Evolutionary conservation across 1,140 invertebrate species (phyloP), one percentile per base, ranked within the genome.

Genomic region (Melipona quadrifasciata): DNA sequence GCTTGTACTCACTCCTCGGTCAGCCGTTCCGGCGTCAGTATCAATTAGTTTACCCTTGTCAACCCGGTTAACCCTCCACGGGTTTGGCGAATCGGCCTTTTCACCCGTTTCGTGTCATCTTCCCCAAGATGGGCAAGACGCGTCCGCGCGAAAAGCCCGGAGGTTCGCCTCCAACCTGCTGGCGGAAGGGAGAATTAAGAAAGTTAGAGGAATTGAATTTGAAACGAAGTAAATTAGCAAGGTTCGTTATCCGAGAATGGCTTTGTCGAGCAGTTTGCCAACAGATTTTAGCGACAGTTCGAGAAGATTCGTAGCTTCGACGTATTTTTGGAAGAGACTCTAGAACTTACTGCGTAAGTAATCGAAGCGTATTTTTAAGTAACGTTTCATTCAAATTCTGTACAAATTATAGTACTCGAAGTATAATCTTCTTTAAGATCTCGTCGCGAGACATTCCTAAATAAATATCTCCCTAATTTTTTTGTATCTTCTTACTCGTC

Each of bases 31-130:
- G 24, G 24, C 55, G 64, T 81, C 82, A 67, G 73, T 85, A 80
- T 81, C 87, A 84, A 78, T 88, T 87, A 85, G 74, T 80, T 70
- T 68, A 84, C 82, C 86, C 78, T 85, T 84, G 58, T 88, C 87
- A 78, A 65, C 73, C 64, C 57, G 73, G 81, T 74, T 87, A 81
- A 72, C 77, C 70, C 70, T 82, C 39, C 55, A 10, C 67, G 19
- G 24, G 71, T 31, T 27, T 82, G 0, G 47, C 14, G 16, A 12
- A 51, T 61, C 27, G 14, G 24, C 73, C 73, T 77, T 47, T 58
- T 76, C 80, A 31, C 27, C 61, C 57, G 51, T 31, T 21, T 65
- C 65, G 53, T 31, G 61, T 68, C 81, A 67, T 77, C 64, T n/a
- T 55, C 71, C 16, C 24, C 51, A 47, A 47, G 39, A 47, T 47